phyloP scores from a whole-genome alignment of 2,888 invertebrate genomes.

The Adela reaumurella region DNA sequence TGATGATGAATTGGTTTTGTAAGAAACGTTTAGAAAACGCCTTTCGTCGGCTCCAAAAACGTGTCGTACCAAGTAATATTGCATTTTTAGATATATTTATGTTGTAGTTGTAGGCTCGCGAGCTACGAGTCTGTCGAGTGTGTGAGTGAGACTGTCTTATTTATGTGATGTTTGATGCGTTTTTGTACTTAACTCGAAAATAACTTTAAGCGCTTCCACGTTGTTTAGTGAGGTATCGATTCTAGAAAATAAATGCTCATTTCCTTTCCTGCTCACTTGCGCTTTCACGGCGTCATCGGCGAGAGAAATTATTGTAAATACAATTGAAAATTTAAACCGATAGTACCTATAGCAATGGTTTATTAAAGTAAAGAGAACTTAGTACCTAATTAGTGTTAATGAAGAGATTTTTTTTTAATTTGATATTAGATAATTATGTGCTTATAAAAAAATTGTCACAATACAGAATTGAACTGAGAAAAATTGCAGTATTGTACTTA shows the following conservation, averaged over 20 bases:
- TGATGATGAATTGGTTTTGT: slow-evolving; percentile 25
- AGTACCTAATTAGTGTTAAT: slow-evolving; percentile 50
- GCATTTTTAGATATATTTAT: slow-evolving; percentile 55
- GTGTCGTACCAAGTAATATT: slow-evolving; percentile 52
- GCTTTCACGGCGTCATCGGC: slow-evolving; percentile 47
- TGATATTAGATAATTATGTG: too few species aligned
- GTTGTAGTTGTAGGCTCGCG: slow-evolving; percentile 18
- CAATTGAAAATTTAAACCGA: slow-evolving; percentile 39
- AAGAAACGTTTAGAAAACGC: too few species aligned
- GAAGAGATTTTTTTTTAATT: slow-evolving; percentile 29
- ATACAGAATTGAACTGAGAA: too few species aligned
- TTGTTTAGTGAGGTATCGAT: slow-evolving; percentile 19
- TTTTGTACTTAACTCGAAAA: not conserved
- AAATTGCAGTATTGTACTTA: too few species aligned
- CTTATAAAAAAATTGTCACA: too few species aligned
- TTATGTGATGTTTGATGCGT: not conserved
- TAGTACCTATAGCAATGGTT: slow-evolving; percentile 41
- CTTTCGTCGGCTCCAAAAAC: slow-evolving; percentile 18
- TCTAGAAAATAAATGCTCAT: slow-evolving; percentile 41
- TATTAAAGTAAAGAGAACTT: slow-evolving; percentile 18
- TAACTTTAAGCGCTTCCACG: slow-evolving; percentile 29
- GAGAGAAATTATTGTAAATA: slow-evolving; percentile 41
- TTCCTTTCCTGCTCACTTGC: slow-evolving; percentile 39
- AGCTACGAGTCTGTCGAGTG: slow-evolving; percentile 41
- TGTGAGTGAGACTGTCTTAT: slow-evolving; percentile 25